phyloP scores from a whole-genome alignment of 1,140 invertebrate species.

The Papilio machaon region DNA sequence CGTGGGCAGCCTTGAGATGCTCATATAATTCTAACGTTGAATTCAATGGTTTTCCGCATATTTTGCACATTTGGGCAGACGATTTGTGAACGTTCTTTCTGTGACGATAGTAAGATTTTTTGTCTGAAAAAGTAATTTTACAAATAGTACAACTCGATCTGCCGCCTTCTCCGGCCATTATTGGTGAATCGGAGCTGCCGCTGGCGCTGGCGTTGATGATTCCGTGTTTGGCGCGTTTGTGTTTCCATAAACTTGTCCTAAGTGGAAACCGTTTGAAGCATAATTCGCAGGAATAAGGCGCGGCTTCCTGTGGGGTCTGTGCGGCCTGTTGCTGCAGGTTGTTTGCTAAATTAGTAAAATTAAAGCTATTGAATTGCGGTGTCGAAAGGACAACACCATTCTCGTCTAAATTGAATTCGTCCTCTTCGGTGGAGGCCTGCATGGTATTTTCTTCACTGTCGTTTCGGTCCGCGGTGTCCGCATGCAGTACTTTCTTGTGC shows the following conservation, averaged over 20 bases:
- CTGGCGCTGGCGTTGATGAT: constrained; percentile 67
- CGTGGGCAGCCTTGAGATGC: constrained; percentile 76
- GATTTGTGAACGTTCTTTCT: constrained; percentile 80
- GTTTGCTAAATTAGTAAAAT: constrained; percentile 67
- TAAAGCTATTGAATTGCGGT: constrained; percentile 80
- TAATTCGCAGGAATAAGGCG: constrained; percentile 74
- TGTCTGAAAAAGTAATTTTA: constrained; percentile 79
- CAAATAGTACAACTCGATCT: constrained; percentile 81
- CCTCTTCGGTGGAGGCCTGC: constrained; percentile 78
- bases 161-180: constrained; percentile 44
- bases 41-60: constrained; percentile 77
- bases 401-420: constrained; percentile 76
- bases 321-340: constrained; percentile 54
- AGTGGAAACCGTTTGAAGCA: constrained; percentile 79
- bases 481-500: constrained; percentile 80
- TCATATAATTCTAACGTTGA: constrained; percentile 78
- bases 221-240: constrained; percentile 80
- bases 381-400: constrained; percentile 72
- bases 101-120: constrained; percentile 80
- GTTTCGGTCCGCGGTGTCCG: constrained; percentile 70
- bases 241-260: constrained; percentile 78
- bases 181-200: constrained; percentile 49
- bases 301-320: constrained; percentile 52
- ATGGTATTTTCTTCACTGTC: constrained; percentile 76
- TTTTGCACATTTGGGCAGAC: constrained; percentile 77